Conservation (phyloP, 2,113 vertebrate species). For the Propithecus coquereli region DNA sequence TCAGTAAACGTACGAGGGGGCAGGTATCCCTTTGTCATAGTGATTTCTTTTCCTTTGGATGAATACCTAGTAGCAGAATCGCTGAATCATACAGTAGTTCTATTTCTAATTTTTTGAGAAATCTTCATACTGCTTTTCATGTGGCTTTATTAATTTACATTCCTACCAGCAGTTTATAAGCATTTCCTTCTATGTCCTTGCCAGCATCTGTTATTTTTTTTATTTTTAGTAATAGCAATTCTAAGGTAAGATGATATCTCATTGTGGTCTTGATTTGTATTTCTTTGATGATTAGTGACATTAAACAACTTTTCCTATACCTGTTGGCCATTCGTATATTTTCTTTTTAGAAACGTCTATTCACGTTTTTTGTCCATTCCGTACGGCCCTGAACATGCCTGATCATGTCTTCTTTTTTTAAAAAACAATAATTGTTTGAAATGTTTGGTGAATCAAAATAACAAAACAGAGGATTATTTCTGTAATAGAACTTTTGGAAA, state of each 20-base stretch:
- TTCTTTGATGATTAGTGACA: background rate
- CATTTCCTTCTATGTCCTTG: background rate
- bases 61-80: no score
- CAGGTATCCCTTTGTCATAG: background rate
- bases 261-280: background rate
- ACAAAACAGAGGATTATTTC: background rate
- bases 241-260: background rate
- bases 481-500: background rate
- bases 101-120: background rate
- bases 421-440: background rate
- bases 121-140: background rate
- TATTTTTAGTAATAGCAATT: background rate
- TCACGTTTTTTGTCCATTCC: background rate
- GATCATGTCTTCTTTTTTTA: background rate
- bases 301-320: background rate
- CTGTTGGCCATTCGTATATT: background rate
- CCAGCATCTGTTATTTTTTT: background rate
- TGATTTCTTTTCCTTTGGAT: background rate
- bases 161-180: background rate
- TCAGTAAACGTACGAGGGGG: no score
- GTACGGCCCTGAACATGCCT: background rate
- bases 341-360: background rate
- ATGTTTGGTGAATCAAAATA: background rate
- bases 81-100: background rate
- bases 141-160: background rate